Percentiles rank a stretch among this genome's conserved stretches.
Evolutionary conservation across 2,113 vertebrate species (phyloP).

Genomic region (Ploceus nigricollis): DNA sequence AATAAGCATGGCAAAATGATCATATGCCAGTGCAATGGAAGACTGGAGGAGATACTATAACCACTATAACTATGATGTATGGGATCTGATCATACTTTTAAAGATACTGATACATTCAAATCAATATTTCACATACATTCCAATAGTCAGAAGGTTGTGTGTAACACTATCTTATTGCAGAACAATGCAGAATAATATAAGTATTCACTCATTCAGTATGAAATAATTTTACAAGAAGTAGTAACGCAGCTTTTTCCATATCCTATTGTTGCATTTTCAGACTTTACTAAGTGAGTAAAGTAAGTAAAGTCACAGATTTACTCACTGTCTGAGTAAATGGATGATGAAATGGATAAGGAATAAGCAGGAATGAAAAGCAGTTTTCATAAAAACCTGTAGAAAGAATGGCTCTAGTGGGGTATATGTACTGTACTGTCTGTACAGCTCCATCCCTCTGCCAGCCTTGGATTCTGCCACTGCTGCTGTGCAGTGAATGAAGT

Average conservation of each 20-base stretch:
- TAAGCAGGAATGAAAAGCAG: not conserved
- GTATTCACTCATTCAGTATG: not conserved
- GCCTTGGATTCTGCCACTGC: not conserved
- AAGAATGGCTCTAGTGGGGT: not conserved
- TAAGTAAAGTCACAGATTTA: no score
- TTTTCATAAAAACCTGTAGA: not conserved
- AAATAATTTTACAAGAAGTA: not conserved
- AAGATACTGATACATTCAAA: not conserved
- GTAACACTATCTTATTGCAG: not conserved
- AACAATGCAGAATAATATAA: not conserved
- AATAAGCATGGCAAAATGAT: not conserved
- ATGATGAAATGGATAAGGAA: not conserved
- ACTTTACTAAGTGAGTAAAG: not conserved
- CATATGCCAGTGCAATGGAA: not conserved
- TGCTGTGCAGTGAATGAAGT: not conserved
- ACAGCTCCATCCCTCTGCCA: not conserved
- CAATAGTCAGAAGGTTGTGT: not conserved
- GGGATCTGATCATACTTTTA: not conserved
- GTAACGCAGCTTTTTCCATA: not conserved
- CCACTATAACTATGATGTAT: not conserved
- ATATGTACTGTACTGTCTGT: fast-evolving
- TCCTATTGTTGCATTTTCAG: not conserved
- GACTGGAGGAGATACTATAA: not conserved
- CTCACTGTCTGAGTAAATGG: no score
- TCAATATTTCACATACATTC: not conserved